phyloP scores from a whole-genome alignment of 2,113 vertebrate genomes.

The Ictidomys tridecemlineatus region DNA sequence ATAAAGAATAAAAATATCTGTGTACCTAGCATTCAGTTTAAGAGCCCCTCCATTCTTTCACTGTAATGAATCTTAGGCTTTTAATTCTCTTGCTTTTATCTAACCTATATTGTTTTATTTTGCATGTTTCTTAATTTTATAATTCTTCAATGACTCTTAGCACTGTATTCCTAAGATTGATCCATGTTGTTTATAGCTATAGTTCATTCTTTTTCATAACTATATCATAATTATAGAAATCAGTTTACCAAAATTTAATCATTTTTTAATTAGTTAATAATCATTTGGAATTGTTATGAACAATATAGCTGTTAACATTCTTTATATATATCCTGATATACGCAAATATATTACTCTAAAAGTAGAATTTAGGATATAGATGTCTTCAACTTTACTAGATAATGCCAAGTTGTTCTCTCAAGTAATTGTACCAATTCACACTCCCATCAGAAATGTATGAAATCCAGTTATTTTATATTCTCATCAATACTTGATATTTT shows the following conservation, averaged over 20 bases:
- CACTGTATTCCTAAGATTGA: conserved; percentile 22
- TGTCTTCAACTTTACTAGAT: too few species aligned
- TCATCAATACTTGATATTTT: too few species aligned
- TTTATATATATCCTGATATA: too few species aligned
- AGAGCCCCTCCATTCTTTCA: background rate
- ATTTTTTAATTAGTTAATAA: too few species aligned
- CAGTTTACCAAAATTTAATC: conserved; percentile 53
- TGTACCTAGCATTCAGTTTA: background rate
- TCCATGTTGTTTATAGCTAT: background rate
- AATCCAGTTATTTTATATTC: too few species aligned
- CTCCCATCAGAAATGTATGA: too few species aligned
- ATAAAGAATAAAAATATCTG: conserved; percentile 37
- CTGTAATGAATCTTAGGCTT: background rate
- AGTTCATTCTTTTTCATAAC: conserved; percentile 34
- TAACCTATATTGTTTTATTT: background rate
- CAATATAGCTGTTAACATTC: too few species aligned
- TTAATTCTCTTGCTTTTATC: background rate
- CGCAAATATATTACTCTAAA: too few species aligned
- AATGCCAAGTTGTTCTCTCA: too few species aligned
- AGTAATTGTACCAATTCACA: too few species aligned
- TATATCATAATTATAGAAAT: conserved; percentile 33
- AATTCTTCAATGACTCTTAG: background rate
- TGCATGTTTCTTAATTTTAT: conserved; percentile 28
- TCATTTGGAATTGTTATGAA: too few species aligned
- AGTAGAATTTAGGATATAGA: too few species aligned